Base-by-base conservation (phyloP, 1,140 invertebrate species). In the Caerostris darwini region DNA sequence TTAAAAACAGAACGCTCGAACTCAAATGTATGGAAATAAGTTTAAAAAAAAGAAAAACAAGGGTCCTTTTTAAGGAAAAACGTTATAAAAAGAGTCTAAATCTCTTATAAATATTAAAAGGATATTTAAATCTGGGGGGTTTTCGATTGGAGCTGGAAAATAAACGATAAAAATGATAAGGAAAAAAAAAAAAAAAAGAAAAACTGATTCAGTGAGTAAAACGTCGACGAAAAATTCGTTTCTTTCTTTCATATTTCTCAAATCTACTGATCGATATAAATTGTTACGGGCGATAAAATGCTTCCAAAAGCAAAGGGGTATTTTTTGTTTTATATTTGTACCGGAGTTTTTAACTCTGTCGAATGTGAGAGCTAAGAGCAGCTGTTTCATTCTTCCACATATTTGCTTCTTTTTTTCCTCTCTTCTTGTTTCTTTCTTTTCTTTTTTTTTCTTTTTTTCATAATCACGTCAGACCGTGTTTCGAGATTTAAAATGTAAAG, bases 261-360 rank as follows among this genome's bases (percentile, higher is more conserved):
- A 87, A 87, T 34, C 57, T 87, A 17, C 50, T 67, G 67, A 89
- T 89, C 87, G 64, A 89, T 89, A 89, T 89, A 71, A 89, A 89
- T 89, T 89, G 87, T 89, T 89, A 64, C 87, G 58, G 61, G 87
- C 87, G 87, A 89, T 89, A 89, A 89, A 89, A 89, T 89, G 64
- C 61, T 89, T 89, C 59, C 12, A 89, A 69, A 89, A 89, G 14
- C 14, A 54, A 14, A 54, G 50, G 58, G 56, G 17, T 50, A 17
- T 56, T 83, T 83, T 57, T 83, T 83, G 7, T 7, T 10, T 83
- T 57, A 57, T 83, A 57, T 83, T 87, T 6, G 53, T 64, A 14
- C 34, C 17, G 4, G n/a, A 87, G 85, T 87, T 87, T 87, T 87
- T 87, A 83, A 87, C 85, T 87, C 34, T 64, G 85, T 64, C 85